Percentiles rank a stretch among this genome's conserved stretches.
phyloP scores from a whole-genome alignment of 1,140 invertebrate species.

The Sycophaga agraensis region DNA sequence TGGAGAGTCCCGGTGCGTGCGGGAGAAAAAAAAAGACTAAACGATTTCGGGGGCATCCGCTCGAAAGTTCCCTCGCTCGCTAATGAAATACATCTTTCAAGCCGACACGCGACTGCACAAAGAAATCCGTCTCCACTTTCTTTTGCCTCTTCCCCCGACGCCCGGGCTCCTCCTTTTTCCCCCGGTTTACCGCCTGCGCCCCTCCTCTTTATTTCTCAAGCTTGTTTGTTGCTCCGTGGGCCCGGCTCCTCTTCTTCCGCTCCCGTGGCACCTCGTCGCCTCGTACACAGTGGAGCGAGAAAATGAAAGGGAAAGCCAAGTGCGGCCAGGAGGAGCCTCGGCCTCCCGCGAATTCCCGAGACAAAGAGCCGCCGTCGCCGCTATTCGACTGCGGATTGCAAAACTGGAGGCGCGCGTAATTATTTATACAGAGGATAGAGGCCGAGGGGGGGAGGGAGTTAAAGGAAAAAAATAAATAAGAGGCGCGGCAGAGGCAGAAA shows the following conservation, averaged over 20 bases:
- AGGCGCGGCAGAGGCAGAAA: not conserved
- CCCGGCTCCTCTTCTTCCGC: not conserved
- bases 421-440: constrained; percentile 7
- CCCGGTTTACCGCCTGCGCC: not conserved
- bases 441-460: not conserved
- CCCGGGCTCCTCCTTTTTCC: not conserved
- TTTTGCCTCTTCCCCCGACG: not conserved
- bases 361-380: too few species aligned
- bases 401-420: not conserved
- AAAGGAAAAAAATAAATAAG: not conserved
- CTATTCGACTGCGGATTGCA: too few species aligned
- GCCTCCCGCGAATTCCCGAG: too few species aligned
- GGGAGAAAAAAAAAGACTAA: not conserved
- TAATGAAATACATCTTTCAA: constrained; percentile 18
- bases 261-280: too few species aligned
- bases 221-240: not conserved
- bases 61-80: not conserved
- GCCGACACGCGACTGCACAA: not conserved
- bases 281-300: not conserved
- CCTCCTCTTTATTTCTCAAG: not conserved
- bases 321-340: too few species aligned
- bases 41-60: not conserved
- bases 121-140: not conserved
- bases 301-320: not conserved
- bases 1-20: not conserved